Conservation (phyloP, 1,140 invertebrate genomes). For the Drosophila pruinosa region DNA sequence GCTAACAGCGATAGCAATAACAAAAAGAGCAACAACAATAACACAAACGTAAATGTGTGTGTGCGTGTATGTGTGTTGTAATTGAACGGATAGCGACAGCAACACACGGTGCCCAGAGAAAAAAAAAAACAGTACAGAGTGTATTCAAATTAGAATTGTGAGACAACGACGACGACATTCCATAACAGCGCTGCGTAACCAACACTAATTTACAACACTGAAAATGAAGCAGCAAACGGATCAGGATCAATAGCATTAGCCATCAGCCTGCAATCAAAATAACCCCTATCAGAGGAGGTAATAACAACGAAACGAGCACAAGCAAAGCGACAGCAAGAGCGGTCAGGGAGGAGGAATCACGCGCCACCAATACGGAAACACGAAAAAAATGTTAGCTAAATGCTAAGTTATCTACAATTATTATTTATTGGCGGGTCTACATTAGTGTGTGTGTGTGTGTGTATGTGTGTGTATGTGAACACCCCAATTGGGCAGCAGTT, state of each 20-base stretch:
- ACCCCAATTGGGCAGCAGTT: slow-evolving; percentile 30
- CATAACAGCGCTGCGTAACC: slow-evolving; percentile 34
- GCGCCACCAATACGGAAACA: slow-evolving; percentile 69
- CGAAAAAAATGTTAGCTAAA: slow-evolving; percentile 76
- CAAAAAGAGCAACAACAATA: slow-evolving; percentile 48
- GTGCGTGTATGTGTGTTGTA: slow-evolving; percentile 44
- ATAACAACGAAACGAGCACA: background rate
- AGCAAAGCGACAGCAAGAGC: background rate
- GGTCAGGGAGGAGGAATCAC: slow-evolving; percentile 55
- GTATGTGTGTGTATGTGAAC: slow-evolving; percentile 11
- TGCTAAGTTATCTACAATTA: slow-evolving; percentile 75
- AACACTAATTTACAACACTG: slow-evolving; percentile 20
- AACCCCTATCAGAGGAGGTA: slow-evolving; percentile 2
- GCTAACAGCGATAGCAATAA: slow-evolving; percentile 57
- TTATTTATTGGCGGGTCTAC: slow-evolving; percentile 59
- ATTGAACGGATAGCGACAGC: slow-evolving; percentile 45
- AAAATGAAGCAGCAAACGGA: slow-evolving; percentile 46
- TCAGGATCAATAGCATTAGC: slow-evolving; percentile 63
- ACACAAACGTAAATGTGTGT: slow-evolving; percentile 22
- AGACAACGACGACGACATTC: slow-evolving; percentile 49
- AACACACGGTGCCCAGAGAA: slow-evolving; percentile 26
- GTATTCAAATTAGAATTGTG: slow-evolving; percentile 67
- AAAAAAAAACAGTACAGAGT: slow-evolving; percentile 37
- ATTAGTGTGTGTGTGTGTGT: slow-evolving; percentile 23
- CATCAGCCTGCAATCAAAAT: slow-evolving; percentile 12